Base-by-base conservation (phyloP, 2,797 vertebrate genomes). In the Arnoldichthys spilopterus region DNA sequence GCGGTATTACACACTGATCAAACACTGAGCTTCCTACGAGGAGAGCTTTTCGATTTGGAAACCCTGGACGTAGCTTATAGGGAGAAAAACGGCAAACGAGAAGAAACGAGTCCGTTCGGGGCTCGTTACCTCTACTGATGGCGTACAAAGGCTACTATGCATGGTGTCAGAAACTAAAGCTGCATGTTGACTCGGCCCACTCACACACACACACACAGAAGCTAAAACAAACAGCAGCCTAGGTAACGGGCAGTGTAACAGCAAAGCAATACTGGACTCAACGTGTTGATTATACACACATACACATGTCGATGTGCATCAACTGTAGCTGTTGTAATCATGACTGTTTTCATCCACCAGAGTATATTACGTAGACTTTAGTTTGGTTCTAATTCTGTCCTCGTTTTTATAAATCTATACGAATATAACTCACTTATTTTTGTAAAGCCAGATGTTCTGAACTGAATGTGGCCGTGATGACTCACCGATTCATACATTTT, bases 401-500 rank as follows among this genome's bases (percentile, higher is more conserved):
- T 88, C 85, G 6, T 80, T 86, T 43, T 72, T 78, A 30, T 83
- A 87, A 74, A 76, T 79, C 63, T 45, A 72, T 77, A 82, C 49
- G 78, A 78, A 85, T 82, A 88, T 90, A 83, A 86, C 85, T 90
- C 89, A 92, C 89, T 91, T 92, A 91, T 94, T 93, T 92, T 92
- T 92, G 87, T 92, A 92, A 92, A 86, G 79, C 85, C 83, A 82
- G 83, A 86, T 84, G 80, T 86, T 86, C 78, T 77, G 73, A 70
- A 81, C 40, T 82, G 54, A 85, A 73, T 79, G 77, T 83, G 76
- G 74, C 64, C 78, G 79, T 79, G 81, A 37, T 76, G 47, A 87
- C 82, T 80, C 84, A 86, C 79, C 75, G 12, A 59, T 79, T 84
- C 86, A 82, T 82, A 76, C 68, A 63, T 69, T 77, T n/a, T 79